Percentiles rank a stretch among this genome's conserved stretches.
phyloP scores from a whole-genome alignment of 2,888 invertebrate species.

The Lampropteryx suffumata region DNA sequence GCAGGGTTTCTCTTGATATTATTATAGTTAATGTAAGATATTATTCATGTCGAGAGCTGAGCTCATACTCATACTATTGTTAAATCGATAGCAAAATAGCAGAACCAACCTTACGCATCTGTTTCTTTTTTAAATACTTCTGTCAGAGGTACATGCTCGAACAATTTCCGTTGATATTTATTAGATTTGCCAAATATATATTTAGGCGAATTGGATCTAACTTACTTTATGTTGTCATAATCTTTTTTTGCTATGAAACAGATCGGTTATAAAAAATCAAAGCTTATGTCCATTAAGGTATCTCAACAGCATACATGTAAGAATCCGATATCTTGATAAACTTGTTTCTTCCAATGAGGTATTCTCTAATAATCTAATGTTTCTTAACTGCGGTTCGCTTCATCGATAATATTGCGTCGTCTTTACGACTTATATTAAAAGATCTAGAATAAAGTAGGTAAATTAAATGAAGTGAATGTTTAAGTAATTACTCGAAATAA shows the following conservation, averaged over 20 bases:
- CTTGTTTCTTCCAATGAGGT: slow-evolving; percentile 23
- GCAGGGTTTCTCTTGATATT: too few species aligned
- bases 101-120: slow-evolving; percentile 3
- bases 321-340: slow-evolving; percentile 24
- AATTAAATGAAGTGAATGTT: too few species aligned
- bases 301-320: not conserved
- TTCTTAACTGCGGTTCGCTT: slow-evolving; percentile 17
- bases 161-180: slow-evolving; percentile 1
- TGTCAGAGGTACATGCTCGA: not conserved
- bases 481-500: too few species aligned
- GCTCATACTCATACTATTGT: slow-evolving; percentile 10
- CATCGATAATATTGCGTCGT: slow-evolving; percentile 1
- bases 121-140: slow-evolving; percentile 13
- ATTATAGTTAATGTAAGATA: not conserved
- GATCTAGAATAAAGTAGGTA: not conserved
- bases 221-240: too few species aligned
- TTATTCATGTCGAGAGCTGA: slow-evolving; percentile 7
- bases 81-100: slow-evolving; percentile 20
- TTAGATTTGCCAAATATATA: slow-evolving; percentile 1
- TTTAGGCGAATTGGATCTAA: not conserved
- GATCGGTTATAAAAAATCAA: too few species aligned
- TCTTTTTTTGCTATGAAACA: too few species aligned
- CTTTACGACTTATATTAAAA: not conserved
- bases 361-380: slow-evolving; percentile 9
- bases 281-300: too few species aligned